Percentiles rank a stretch among this genome's conserved stretches.
phyloP scores from a whole-genome alignment of 2,888 invertebrate species.

The Sphinx pinastri region DNA sequence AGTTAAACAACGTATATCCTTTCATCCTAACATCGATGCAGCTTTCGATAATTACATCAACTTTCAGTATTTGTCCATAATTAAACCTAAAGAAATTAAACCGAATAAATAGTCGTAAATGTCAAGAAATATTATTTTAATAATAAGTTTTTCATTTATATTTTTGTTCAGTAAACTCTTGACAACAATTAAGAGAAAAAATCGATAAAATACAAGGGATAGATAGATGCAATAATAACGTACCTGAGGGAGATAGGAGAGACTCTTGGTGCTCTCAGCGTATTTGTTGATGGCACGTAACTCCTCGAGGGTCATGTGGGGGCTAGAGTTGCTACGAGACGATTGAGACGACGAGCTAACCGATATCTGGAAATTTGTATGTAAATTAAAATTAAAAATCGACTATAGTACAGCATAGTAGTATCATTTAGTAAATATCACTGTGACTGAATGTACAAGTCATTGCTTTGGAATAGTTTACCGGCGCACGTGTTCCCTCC shows the following conservation, averaged over 20 bases:
- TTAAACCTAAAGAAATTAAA: too few species aligned
- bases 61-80: too few species aligned
- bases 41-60: too few species aligned
- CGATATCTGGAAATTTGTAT: conserved; percentile 74
- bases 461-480: too few species aligned
- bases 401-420: too few species aligned
- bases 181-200: background rate
- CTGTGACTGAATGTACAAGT: too few species aligned
- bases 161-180: background rate
- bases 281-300: conserved; percentile 93
- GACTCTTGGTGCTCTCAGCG: conserved; percentile 95
- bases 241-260: conserved; percentile 96
- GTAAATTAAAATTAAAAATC: background rate
- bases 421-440: too few species aligned
- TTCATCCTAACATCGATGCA: too few species aligned
- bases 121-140: too few species aligned
- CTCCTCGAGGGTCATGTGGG: conserved; percentile 91
- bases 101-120: too few species aligned
- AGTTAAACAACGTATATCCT: too few species aligned
- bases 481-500: too few species aligned
- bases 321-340: conserved; percentile 87
- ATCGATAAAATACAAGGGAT: background rate
- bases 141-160: background rate
- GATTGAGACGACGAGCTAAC: conserved; percentile 90
- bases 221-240: conserved; percentile 20